Base-by-base conservation (phyloP, 1,140 invertebrate species). In the Diorhabda elongata region DNA sequence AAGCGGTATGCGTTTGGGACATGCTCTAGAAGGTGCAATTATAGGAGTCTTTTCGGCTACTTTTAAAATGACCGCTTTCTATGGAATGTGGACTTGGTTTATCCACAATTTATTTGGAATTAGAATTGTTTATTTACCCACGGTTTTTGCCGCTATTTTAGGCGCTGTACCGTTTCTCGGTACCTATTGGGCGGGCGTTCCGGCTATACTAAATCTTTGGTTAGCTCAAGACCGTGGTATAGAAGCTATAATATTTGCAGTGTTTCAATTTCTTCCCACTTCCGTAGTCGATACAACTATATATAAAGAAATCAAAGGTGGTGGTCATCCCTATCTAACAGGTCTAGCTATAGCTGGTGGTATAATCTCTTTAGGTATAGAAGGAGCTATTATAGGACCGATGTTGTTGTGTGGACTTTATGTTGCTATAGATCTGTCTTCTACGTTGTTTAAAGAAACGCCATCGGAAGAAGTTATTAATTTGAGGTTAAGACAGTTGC, bases 311-410 rank as follows among this genome's bases (percentile, higher is more conserved):
- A 97, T 99, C 58, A 97, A 98, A 85, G 95, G 95, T 67, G 93
- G 96, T 43, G 94, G 96, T 42, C 97, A 99, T 86, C 97, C 98
- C 0, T 99, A 99, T 84, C 87, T 99, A 44, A 99, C 97, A n/a
- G 97, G 96, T 44, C 82, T 99, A 45, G 94, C 97, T 0, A 97
- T 99, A 75, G 96, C 96, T 6, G 97, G 98, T n/a, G 98, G 98
- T 52, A 94, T 99, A 72, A 97, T 98, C 80, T 98, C 94, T 84
- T 84, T 98, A 66, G 98, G 98, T 0, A 88, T 97, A 58, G 94
- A 99, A 83, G 98, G 98, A 1, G 97, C 96, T 1, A 94, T 99
- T 67, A 91, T 99, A 71, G 98, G 98, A 0, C 97, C 98, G 0
- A 85, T 99, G 2, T 84, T 99, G 41, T 83, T 99, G 0, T 99